These are phyloP conservation scores for Panzeria rudis DNA, from an alignment of 2,888 invertebrate genomes.

Conservation along the genomic window DNA sequence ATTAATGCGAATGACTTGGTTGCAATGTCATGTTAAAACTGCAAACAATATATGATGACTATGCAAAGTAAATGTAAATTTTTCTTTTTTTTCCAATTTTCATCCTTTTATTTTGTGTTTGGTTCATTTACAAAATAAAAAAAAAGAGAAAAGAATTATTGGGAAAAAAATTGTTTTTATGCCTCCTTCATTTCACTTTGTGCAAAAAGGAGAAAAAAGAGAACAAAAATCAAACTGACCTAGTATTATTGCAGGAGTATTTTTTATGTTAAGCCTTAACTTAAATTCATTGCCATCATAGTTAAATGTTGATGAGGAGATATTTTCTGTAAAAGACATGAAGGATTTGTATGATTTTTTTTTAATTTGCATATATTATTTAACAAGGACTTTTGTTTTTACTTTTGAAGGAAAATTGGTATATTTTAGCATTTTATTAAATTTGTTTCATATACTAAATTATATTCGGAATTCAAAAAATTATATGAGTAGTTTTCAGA, in stretches of 20 bases:
- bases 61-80: slow-evolving; percentile 68
- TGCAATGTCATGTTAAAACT: slow-evolving; percentile 72
- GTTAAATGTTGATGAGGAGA: slow-evolving; percentile 41
- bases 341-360: slow-evolving; percentile 1
- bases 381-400: not conserved
- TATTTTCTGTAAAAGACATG: slow-evolving; percentile 33
- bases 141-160: slow-evolving; percentile 34
- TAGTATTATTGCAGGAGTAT: slow-evolving; percentile 7
- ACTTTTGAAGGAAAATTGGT: too few species aligned
- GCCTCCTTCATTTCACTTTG: slow-evolving; percentile 4
- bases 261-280: slow-evolving; percentile 7
- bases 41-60: slow-evolving; percentile 67
- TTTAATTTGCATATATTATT: not conserved
- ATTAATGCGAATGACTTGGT: slow-evolving; percentile 77
- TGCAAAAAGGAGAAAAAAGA: not conserved
- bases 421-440: too few species aligned
- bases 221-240: slow-evolving; percentile 41
- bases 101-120: slow-evolving; percentile 35
- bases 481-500: too few species aligned
- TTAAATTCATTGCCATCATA: slow-evolving; percentile 55
- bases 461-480: too few species aligned
- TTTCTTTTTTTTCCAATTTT: slow-evolving; percentile 41
- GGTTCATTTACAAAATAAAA: slow-evolving; percentile 40
- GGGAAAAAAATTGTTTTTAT: slow-evolving; percentile 35
- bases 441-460: too few species aligned